Evolutionary conservation across 2,797 vertebrate species (phyloP).

Genomic region (Acestrorhynchus altus): DNA sequence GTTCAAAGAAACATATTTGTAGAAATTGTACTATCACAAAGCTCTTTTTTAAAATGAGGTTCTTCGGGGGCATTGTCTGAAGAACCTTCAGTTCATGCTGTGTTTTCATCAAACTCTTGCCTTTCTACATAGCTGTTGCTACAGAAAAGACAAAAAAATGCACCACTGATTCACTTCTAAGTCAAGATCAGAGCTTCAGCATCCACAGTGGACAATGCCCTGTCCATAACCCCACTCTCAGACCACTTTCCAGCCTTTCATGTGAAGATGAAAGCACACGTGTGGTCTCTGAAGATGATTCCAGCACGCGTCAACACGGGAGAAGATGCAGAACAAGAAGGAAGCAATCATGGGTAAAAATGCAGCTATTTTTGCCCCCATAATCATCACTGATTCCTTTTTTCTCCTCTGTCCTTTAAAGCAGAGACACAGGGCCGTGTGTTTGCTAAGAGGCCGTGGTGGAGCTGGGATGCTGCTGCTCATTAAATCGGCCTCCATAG

Average conservation of each 20-base stretch:
- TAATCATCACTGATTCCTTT: neutral
- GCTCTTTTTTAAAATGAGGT: too few relatives aligned
- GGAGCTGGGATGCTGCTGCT: conserved; percentile 7
- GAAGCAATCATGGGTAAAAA: neutral
- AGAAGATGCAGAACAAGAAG: conserved; percentile 15
- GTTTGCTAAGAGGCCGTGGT: neutral
- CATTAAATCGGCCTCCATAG: neutral
- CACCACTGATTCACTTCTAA: neutral
- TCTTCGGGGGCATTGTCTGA: too few relatives aligned
- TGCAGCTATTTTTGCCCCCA: neutral
- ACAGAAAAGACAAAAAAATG: neutral
- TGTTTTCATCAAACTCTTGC: neutral
- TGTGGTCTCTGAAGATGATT: conserved; percentile 41
- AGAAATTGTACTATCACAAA: too few relatives aligned
- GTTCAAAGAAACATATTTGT: too few relatives aligned
- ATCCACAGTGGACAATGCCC: neutral
- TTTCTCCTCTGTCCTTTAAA: conserved; percentile 9
- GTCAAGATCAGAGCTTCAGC: conserved; percentile 10
- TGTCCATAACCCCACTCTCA: conserved; percentile 7
- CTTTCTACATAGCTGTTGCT: neutral
- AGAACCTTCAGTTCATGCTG: neutral
- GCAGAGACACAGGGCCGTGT: neutral
- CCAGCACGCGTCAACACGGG: neutral
- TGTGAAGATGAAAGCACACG: conserved; percentile 48
- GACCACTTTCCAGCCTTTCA: conserved; percentile 33